These are phyloP conservation scores for Micronycteris hirsuta DNA, from an alignment of 2,113 vertebrate species.

Conservation along the genomic window DNA sequence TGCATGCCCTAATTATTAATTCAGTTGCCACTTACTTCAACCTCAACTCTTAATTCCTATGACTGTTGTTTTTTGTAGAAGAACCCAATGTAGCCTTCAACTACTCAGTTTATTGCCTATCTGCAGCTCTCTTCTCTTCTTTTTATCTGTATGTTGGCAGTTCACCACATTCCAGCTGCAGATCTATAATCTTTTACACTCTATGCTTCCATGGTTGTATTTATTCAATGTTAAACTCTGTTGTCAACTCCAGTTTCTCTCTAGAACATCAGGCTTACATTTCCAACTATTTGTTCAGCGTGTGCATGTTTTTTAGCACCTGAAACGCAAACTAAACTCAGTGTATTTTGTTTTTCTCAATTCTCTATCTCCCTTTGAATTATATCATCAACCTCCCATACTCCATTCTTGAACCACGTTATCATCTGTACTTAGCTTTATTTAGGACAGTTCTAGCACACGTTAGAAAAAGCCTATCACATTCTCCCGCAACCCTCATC, in stretches of 20 bases:
- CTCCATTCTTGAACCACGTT: background rate
- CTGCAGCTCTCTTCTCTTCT: background rate
- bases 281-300: background rate
- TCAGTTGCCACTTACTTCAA: background rate
- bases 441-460: background rate
- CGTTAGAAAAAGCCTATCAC: background rate
- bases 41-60: background rate
- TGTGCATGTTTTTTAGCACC: background rate
- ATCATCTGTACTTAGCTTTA: background rate
- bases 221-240: background rate
- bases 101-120: background rate
- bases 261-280: background rate
- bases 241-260: background rate
- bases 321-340: background rate
- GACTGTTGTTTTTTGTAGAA: background rate
- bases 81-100: accelerated
- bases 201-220: background rate
- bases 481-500: background rate
- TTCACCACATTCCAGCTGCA: background rate
- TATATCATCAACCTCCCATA: background rate
- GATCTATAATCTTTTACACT: background rate
- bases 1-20: background rate
- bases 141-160: background rate
- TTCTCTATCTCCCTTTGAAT: background rate
- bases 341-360: background rate